phyloP scores from a whole-genome alignment of 2,888 invertebrate genomes.

The Mesorhabditis belari region DNA sequence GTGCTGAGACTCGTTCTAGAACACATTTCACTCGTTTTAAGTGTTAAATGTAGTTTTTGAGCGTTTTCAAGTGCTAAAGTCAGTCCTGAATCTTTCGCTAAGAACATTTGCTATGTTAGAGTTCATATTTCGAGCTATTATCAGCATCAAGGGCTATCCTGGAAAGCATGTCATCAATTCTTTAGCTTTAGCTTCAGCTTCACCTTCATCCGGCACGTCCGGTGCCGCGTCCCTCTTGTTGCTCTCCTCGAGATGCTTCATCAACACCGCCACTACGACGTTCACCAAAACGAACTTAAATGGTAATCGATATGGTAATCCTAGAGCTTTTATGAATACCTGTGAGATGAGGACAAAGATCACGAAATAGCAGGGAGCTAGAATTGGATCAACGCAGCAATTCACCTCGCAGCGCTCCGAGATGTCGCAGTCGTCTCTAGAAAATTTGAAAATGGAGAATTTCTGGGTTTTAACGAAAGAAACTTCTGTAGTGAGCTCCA shows the following conservation, averaged over 20 bases:
- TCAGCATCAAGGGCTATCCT: too few relatives aligned
- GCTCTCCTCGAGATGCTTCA: constrained; percentile 99
- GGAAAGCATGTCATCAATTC: too few relatives aligned
- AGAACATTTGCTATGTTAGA: too few relatives aligned
- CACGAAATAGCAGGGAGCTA: constrained; percentile 99
- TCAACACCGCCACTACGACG: constrained; percentile 96
- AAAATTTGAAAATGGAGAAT: too few relatives aligned
- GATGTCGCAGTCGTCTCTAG: constrained; percentile 79
- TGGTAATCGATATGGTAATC: background rate
- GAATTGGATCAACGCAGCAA: constrained; percentile 92
- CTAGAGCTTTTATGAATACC: background rate
- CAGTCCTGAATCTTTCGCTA: too few relatives aligned
- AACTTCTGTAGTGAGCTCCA: background rate
- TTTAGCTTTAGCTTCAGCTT: too few relatives aligned
- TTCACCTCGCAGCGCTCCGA: constrained; percentile 89
- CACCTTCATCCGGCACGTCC: constrained; percentile 61
- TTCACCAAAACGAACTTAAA: constrained; percentile 98
- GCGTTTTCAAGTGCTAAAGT: too few relatives aligned
- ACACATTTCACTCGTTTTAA: too few relatives aligned
- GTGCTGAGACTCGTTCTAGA: too few relatives aligned
- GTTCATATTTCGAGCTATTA: too few relatives aligned
- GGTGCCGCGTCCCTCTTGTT: constrained; percentile 63
- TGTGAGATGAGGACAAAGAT: constrained; percentile 99
- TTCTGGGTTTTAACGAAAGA: background rate
- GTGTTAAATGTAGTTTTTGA: too few relatives aligned